Conservation (phyloP, 2,888 invertebrate genomes). For the Folsomia manolachei region DNA sequence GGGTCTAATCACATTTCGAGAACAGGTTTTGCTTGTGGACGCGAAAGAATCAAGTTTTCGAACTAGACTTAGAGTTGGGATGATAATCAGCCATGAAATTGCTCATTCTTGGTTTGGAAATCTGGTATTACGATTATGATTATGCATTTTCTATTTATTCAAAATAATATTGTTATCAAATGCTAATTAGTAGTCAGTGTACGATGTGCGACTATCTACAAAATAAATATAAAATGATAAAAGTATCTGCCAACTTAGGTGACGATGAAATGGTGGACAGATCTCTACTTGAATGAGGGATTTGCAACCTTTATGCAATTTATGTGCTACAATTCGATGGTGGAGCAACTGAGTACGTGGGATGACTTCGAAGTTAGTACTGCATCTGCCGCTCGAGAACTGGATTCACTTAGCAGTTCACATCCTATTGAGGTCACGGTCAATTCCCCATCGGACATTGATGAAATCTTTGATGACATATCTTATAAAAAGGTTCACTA, state of each 20-base stretch:
- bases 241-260: too few relatives aligned
- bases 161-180: not conserved
- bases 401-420: constrained; percentile 85
- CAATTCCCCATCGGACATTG: constrained; percentile 89
- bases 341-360: too few relatives aligned
- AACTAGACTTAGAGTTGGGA: constrained; percentile 78
- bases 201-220: not conserved
- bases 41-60: constrained; percentile 82
- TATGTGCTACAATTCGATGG: constrained; percentile 86
- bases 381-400: constrained; percentile 79
- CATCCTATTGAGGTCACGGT: constrained; percentile 94
- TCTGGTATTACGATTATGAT: not conserved
- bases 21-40: constrained; percentile 86
- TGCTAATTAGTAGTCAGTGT: too few relatives aligned
- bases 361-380: too few relatives aligned
- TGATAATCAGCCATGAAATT: constrained; percentile 77
- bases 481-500: constrained; percentile 96
- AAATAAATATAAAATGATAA: too few relatives aligned
- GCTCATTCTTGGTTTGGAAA: constrained; percentile 62
- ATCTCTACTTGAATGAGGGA: constrained; percentile 67
- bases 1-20: constrained; percentile 82
- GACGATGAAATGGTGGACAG: constrained; percentile 27
- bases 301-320: constrained; percentile 96
- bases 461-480: constrained; percentile 96
- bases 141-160: not conserved